A percentile compares a stretch with the other conserved stretches of the same genome.
phyloP scores from a whole-genome alignment of 2,888 invertebrate species.

The Amaurobius ferox region DNA sequence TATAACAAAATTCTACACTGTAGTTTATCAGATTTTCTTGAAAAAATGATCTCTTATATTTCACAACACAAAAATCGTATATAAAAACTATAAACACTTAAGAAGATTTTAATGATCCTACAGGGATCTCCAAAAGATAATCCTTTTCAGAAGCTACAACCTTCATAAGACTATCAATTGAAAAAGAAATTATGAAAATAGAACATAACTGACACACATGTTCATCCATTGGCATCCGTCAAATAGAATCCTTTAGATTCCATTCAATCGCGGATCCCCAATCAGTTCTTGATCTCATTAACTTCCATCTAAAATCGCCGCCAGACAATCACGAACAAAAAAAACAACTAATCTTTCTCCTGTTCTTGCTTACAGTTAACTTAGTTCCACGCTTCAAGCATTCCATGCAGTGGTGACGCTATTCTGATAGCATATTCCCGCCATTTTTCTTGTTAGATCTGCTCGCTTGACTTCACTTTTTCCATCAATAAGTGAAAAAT shows the following conservation, averaged over 20 bases:
- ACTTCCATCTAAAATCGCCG: background rate
- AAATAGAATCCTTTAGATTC: background rate
- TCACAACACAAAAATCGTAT: no score
- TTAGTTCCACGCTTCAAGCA: background rate
- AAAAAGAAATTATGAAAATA: background rate
- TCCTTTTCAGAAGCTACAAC: no score
- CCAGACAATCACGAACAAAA: background rate
- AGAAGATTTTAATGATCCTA: no score
- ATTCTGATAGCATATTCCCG: background rate
- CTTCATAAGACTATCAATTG: no score
- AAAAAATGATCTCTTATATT: no score
- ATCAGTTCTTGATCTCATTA: background rate
- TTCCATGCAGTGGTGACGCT: background rate
- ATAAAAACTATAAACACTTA: no score
- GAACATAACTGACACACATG: slow-evolving; percentile 13
- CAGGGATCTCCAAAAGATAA: no score
- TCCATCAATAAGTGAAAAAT: background rate
- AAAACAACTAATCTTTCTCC: background rate
- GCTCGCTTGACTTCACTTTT: slow-evolving; percentile 29
- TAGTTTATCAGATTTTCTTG: no score
- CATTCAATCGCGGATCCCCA: background rate
- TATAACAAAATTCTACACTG: no score
- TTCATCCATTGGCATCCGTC: background rate
- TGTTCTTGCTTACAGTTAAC: background rate
- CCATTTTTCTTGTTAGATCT: slow-evolving; percentile 4